Base-by-base conservation (phyloP, 2,113 vertebrate genomes). In the Guaruba guarouba region DNA sequence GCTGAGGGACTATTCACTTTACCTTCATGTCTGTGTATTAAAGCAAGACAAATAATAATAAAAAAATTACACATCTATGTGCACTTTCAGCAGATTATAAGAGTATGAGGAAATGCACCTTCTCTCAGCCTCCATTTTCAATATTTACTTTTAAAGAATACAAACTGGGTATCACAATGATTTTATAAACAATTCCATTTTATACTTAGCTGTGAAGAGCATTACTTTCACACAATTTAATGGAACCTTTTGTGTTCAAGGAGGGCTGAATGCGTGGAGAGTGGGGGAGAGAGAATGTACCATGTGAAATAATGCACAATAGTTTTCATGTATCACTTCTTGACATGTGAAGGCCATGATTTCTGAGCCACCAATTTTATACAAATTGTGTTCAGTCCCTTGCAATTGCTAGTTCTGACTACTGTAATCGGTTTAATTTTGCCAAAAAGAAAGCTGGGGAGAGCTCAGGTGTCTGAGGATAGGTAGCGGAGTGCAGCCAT, bases 211-310 rank as follows among this genome's bases (percentile, higher is more conserved):
- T 71, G 22, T 70, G 31, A 49, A 49, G 13, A 82, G 8, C 37
- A 7, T 46, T 44, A 44, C 3, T 76, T 81, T 59, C 41, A 54
- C 15, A 41, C 2, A 82, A 46, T 68, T 70, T 79, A 37, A 55
- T 5, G 44, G 12, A 63, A 84, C 5, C 0, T 16, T 86, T 55
- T 52, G 48, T 1, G 4, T 69, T 83, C 29, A 61, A 68, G 31
- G 7, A 44, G 23, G 8, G 9, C 1, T 55, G 64, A 66, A 51
- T 35, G 69, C 0, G 1, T n/a, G 6, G 3, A 8, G 1, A 74
- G 10, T 5, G 6, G 7, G 5, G 29, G 15, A 73, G 7, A 43
- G 11, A 9, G 14, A 59, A 75, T 9, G 5, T n/a, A 78, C 13
- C 6, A 28, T 5, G 2, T 48, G 12, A 39, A n/a, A 13, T 27